Percentiles rank a stretch among this genome's conserved stretches.
Evolutionary conservation across 2,797 vertebrate genomes (phyloP).

Genomic region (Lagodon rhomboides): DNA sequence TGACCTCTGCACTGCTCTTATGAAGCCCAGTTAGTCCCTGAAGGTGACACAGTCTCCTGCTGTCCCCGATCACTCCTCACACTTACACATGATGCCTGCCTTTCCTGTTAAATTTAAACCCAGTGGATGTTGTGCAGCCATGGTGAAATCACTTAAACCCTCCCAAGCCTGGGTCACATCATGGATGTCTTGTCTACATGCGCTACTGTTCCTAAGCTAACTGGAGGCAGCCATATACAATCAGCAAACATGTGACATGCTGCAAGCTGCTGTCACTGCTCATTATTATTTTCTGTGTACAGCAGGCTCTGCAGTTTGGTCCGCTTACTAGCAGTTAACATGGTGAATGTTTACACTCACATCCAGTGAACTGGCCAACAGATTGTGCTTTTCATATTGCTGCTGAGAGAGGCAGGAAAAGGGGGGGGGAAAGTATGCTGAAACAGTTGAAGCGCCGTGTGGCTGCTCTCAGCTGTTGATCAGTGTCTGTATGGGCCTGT

Average conservation of each 20-base stretch:
- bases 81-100: constrained; percentile 1
- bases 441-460: constrained; percentile 54
- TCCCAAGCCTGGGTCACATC: constrained; percentile 27
- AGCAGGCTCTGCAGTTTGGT: constrained; percentile 10
- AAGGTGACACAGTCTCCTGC: constrained; percentile 42
- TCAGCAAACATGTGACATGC: constrained; percentile 54
- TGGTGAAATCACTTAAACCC: not conserved
- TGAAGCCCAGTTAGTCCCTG: constrained; percentile 48
- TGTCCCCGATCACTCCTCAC: constrained; percentile 3
- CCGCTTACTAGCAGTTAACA: constrained; percentile 35
- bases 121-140: not conserved
- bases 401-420: constrained; percentile 23
- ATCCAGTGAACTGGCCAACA: constrained; percentile 18
- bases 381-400: constrained; percentile 9
- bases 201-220: constrained; percentile 35
- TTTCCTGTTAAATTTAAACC: constrained; percentile 5
- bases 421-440: constrained; percentile 26
- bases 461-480: constrained; percentile 77
- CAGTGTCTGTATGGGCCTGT: constrained; percentile 56
- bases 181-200: constrained; percentile 27
- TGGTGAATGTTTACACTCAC: constrained; percentile 45
- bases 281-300: constrained; percentile 35
- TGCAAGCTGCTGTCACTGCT: constrained; percentile 49
- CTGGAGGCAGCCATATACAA: constrained; percentile 23
- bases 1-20: constrained; percentile 69